Evolutionary conservation across 1,140 invertebrate genomes (phyloP).

Genomic region (Cotesia chilonis): DNA sequence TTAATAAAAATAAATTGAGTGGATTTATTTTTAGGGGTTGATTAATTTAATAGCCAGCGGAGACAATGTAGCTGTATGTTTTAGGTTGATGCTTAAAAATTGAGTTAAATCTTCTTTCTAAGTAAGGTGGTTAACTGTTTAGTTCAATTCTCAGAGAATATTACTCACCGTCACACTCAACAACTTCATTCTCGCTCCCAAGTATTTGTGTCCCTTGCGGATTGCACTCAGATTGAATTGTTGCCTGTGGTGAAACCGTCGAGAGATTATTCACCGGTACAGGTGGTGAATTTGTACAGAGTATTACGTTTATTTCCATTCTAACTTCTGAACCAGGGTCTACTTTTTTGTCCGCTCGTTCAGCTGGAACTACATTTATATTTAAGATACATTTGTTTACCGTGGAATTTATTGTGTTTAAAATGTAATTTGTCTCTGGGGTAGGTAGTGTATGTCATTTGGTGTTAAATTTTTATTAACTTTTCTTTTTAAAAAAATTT

Average conservation of each 20-base stretch:
- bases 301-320: slow-evolving; percentile 84
- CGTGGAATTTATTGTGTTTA: neutral
- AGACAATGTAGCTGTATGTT: no score
- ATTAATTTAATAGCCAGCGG: no score
- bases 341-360: slow-evolving; percentile 78
- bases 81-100: no score
- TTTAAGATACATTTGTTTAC: neutral
- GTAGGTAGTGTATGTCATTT: no score
- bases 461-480: no score
- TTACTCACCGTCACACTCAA: slow-evolving; percentile 48
- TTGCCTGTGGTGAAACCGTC: slow-evolving; percentile 45
- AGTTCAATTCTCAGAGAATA: neutral
- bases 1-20: no score
- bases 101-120: neutral
- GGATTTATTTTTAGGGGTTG: no score
- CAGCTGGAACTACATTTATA: slow-evolving; percentile 66
- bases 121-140: neutral
- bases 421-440: no score
- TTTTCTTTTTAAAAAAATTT: no score
- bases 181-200: slow-evolving; percentile 47
- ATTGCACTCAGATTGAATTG: slow-evolving; percentile 23
- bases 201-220: slow-evolving; percentile 25
- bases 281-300: slow-evolving; percentile 66
- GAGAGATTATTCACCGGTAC: slow-evolving; percentile 57
- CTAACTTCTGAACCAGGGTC: slow-evolving; percentile 78